Evolutionary conservation across 2,888 invertebrate genomes (phyloP), one percentile per base, ranked within the genome.

Genomic region (Pegoplata infirma): DNA sequence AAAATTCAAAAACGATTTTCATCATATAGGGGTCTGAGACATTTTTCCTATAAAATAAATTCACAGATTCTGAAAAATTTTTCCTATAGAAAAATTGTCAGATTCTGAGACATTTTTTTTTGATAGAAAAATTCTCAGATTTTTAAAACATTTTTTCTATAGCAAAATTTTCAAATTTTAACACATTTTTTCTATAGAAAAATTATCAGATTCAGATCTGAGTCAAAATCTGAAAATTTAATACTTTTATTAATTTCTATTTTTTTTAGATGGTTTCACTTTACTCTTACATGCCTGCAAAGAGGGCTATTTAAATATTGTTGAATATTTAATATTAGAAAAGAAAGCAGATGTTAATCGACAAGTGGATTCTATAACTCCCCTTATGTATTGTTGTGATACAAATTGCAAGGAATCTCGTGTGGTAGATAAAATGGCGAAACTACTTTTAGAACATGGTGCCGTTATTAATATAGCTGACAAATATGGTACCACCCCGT

Each of bases 401-500:
- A 85, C 84, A 14, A 63, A 19, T 1, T 40, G 56, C 7, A 58
- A 82, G 7, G 83, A 87, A n/a, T 23, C 78, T 0, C 10, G 81
- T 8, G 63, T 82, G 16, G 84, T 84, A 0, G 83, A 84, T 12
- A 81, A 83, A 53, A 80, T 89, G 23, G 87, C 87, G 0, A 73
- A 84, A 8, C 46, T 88, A 1, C 71, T 89, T n/a, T 51, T 88
- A 0, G 63, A 76, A 0, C 76, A 86, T 23, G 87, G 84, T 1
- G 87, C 87, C 4, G 82, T 85, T 0, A 80, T 89, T 6, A 89
- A 89, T 80, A 83, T 86, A 0, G 84, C 88, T 0, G 86, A 89
- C 66, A 88, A 86, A 63, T 87, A 82, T 51, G 90, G 90, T 2
- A 84, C 84, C 14, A 90, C 89, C 2, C 86, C 90, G 0, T 85